Base-by-base conservation (phyloP, 1,140 invertebrate species). In the Aphidius gifuensis region DNA sequence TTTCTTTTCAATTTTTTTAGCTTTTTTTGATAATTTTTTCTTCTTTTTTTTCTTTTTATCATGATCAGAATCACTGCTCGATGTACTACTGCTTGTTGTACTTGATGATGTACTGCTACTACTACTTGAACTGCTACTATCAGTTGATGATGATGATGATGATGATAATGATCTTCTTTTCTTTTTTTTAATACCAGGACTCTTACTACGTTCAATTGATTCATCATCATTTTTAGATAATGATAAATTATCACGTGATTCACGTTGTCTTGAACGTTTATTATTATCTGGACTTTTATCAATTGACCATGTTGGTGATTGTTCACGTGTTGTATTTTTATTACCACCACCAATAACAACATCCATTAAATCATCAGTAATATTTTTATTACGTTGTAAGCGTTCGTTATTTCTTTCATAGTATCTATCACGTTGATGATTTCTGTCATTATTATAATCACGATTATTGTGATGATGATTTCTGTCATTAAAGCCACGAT, bases 1-100 rank as follows among this genome's bases (percentile, higher is more conserved):
- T 55, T 74, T 73, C 53, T 75, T 72, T 64, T 68, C 69, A 46
- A 69, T 66, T 48, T 70, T 70, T 50, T 77, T 77, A 6, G 72
- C 65, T 51, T 82, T 73, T 64, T 66, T 69, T 50, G 64, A 64
- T 55, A 67, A 72, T 62, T 61, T 66, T 32, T 62, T 55, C 59
- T 62, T 58, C 64, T 70, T 58, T 67, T 70, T 60, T 70, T 65
- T 48, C 55, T 69, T 65, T 59, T 64, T 58, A 64, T 69, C 55
- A 40, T 59, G 51, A 66, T 62, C 61, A 51, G 56, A 58, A 32
- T 64, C 62, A 58, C 65, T 54, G 32, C 38, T 63, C 5, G 75
- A 75, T 50, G 66, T 72, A 44, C 65, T 71, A 50, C 74, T 77
- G 43, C 68, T 74, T n/a, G 64, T 74, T 4, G 66, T 65, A 42